A percentile compares a stretch with the other conserved stretches of the same genome.
phyloP scores from a whole-genome alignment of 2,113 vertebrate species.

The Myiozetetes cayanensis region DNA sequence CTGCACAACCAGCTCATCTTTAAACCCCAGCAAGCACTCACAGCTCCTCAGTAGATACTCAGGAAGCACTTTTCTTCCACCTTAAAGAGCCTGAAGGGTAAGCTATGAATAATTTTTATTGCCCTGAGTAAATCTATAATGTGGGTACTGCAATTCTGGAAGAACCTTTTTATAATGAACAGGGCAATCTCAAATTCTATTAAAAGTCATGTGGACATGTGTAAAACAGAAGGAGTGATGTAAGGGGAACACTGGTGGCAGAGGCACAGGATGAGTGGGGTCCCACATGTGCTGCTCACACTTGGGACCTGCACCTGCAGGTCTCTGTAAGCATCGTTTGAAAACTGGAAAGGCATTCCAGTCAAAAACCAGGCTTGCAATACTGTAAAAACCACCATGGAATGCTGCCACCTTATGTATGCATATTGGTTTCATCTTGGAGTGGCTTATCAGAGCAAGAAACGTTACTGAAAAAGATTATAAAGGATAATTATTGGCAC shows the following conservation, averaged over 20 bases:
- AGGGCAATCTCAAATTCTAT: neutral
- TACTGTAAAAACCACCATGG: neutral
- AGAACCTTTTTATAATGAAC: neutral
- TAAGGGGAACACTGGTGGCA: fast-evolving
- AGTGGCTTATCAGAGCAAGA: neutral
- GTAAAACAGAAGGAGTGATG: neutral
- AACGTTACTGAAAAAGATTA: neutral
- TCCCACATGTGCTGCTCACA: neutral
- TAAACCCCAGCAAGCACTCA: neutral
- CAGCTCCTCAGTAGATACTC: neutral
- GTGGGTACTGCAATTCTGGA: neutral
- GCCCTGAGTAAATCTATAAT: neutral
- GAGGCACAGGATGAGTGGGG: neutral
- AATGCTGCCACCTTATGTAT: neutral
- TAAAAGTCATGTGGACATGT: neutral
- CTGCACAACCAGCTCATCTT: neutral
- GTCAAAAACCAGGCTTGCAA: neutral
- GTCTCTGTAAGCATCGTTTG: neutral
- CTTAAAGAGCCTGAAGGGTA: neutral
- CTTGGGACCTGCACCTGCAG: neutral
- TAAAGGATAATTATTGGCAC: neutral
- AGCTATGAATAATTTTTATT: neutral
- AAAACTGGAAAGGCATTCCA: neutral
- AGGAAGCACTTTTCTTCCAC: neutral
- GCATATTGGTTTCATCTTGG: neutral